These are phyloP conservation scores for Babylonia areolata DNA, from an alignment of 1,140 invertebrate genomes.

Conservation along the genomic window DNA sequence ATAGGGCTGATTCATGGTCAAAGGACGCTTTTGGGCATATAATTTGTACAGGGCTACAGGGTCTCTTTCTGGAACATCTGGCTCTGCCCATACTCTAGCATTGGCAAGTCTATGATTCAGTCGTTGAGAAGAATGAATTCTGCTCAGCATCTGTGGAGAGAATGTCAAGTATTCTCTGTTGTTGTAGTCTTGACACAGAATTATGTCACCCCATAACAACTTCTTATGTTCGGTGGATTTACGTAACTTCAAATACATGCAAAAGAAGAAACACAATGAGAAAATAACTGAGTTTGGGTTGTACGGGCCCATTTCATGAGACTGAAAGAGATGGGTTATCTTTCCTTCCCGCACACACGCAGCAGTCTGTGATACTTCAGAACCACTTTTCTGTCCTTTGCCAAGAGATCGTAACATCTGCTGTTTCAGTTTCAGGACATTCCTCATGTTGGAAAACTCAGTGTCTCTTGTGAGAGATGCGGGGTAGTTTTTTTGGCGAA, in stretches of 20 bases:
- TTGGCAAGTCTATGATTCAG: constrained; percentile 49
- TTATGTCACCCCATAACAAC: constrained; percentile 69
- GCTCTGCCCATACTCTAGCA: constrained; percentile 55
- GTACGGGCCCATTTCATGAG: constrained; percentile 69
- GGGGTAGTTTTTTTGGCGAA: constrained; percentile 64
- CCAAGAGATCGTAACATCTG: constrained; percentile 61
- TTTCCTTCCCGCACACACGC: constrained; percentile 56
- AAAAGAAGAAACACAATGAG: constrained; percentile 67
- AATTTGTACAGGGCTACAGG: constrained; percentile 69
- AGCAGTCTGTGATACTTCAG: constrained; percentile 55
- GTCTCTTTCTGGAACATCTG: constrained; percentile 60
- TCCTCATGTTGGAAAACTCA: constrained; percentile 63
- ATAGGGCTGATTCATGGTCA: constrained; percentile 60
- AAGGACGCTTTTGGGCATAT: constrained; percentile 62
- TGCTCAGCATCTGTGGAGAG: constrained; percentile 52
- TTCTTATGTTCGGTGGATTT: constrained; percentile 72
- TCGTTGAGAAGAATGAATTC: constrained; percentile 43
- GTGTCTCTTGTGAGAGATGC: constrained; percentile 65
- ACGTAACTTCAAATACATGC: constrained; percentile 64
- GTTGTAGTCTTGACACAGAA: constrained; percentile 56
- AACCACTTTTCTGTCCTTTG: constrained; percentile 59
- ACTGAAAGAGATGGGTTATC: constrained; percentile 62
- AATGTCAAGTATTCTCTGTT: constrained; percentile 65
- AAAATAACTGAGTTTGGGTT: constrained; percentile 67
- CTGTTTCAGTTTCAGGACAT: constrained; percentile 66